Evolutionary conservation across 2,888 invertebrate species (phyloP), one percentile per base, ranked within the genome.

Genomic region (Crossocerus cetratus): DNA sequence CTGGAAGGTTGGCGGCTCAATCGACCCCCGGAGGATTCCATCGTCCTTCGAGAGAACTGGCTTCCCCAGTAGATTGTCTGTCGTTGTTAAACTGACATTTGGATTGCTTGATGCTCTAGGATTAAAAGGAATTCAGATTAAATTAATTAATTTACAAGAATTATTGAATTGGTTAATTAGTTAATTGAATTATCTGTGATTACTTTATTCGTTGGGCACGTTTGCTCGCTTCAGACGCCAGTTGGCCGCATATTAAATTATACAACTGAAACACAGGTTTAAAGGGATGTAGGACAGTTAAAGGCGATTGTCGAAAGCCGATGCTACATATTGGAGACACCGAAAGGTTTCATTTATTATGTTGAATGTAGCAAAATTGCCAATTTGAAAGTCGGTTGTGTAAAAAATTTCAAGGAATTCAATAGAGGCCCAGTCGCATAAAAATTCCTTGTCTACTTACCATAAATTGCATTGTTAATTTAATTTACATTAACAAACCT

Each of bases 201-300:
- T 86, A 93, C 93, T 91, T 93, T 84, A 91, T 92, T 11, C 91
- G 90, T 83, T 65, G 65, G 2, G 92, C 90, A 63, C 91, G 89
- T 84, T 93, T 94, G 21, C 91, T 90, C 83, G 92, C 92, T 45
- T 92, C 91, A 0, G 93, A 92, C 72, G 93, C 91, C 84, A 94
- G 92, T 57, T 93, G 92, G 13, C 96, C 96, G 85, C 95, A 94
- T 49, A 95, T 90, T 86, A 94, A 91, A 82, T 92, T 93, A 87
- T 95, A 96, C 88, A 95, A 95, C 95, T 95, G 91, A 82, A 91
- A 92, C 49, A 16, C 14, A 1, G 16, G 4, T 14, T 49, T n/a
- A n/a, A n/a, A 49, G 3, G 3, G 49, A 49, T 1, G 11, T 0
- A 49, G 32, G 32, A 32, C 3, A 8, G 5, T 32, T n/a, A n/a